A percentile compares a stretch with the other conserved stretches of the same genome.
Conservation (phyloP, 2,113 vertebrate genomes). For the Pygoscelis antarcticus region DNA sequence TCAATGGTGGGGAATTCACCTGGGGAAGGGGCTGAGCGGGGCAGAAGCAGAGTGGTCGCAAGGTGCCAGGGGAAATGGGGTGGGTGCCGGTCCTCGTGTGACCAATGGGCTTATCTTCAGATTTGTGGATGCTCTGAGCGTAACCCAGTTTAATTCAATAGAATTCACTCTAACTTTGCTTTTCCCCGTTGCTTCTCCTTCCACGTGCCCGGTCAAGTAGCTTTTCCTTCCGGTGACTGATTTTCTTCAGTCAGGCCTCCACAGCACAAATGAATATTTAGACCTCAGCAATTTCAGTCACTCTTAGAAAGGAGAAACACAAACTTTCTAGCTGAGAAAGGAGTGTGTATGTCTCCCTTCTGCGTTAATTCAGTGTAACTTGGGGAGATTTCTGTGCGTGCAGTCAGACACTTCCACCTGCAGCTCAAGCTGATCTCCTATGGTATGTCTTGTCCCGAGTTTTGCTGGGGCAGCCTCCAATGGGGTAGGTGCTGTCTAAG, state of each 20-base stretch:
- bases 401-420: background rate
- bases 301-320: background rate
- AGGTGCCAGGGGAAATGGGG: background rate
- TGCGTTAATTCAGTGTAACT: background rate
- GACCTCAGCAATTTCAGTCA: background rate
- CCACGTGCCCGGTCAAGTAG: fast-evolving
- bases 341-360: background rate
- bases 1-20: fast-evolving
- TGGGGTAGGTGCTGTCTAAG: background rate
- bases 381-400: background rate
- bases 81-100: fast-evolving
- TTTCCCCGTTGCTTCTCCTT: background rate
- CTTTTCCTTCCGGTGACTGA: background rate
- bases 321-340: background rate
- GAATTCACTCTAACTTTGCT: background rate
- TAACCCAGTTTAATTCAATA: fast-evolving
- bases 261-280: background rate
- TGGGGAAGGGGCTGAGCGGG: fast-evolving
- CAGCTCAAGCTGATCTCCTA: background rate
- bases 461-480: background rate
- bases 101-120: background rate
- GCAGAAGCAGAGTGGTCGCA: background rate
- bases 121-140: background rate
- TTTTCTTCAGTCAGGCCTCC: background rate
- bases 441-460: background rate